These are phyloP conservation scores for Thymelicus sylvestris DNA, from an alignment of 2,888 invertebrate species.

Conservation along the genomic window DNA sequence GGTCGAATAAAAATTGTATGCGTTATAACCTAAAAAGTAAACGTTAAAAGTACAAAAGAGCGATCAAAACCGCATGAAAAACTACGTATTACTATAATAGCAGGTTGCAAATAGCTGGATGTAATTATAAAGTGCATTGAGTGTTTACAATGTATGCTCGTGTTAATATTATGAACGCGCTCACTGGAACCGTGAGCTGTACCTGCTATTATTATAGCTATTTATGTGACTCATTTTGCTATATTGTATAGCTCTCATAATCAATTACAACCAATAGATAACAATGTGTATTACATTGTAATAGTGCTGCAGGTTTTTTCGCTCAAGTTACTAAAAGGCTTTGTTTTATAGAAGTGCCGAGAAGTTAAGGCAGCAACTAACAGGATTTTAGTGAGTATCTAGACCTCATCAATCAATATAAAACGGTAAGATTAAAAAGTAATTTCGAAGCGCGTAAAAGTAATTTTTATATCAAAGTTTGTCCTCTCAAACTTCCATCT, in stretches of 20 bases:
- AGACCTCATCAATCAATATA: no score
- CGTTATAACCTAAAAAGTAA: neutral
- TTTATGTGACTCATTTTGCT: slow-evolving; percentile 15
- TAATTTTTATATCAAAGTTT: no score
- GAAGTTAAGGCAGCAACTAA: no score
- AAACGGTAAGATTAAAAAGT: no score
- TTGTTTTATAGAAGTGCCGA: no score
- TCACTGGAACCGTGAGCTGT: neutral
- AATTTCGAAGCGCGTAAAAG: no score
- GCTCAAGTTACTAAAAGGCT: no score
- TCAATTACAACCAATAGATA: slow-evolving; percentile 10
- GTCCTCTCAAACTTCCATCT: no score
- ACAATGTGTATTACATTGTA: no score
- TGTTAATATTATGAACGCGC: slow-evolving; percentile 12
- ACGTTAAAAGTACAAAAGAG: neutral
- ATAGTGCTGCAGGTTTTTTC: no score
- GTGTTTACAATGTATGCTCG: slow-evolving; percentile 24
- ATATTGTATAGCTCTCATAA: slow-evolving; percentile 5
- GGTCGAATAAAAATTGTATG: no score
- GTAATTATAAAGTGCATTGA: slow-evolving; percentile 24
- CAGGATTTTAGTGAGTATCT: no score
- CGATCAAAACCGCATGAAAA: neutral
- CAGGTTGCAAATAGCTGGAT: slow-evolving; percentile 16
- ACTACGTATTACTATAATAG: slow-evolving; percentile 8
- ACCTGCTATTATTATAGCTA: neutral